Percentiles rank a stretch among this genome's conserved stretches.
Conservation (phyloP, 2,113 vertebrate genomes). For the Strigops habroptila region DNA sequence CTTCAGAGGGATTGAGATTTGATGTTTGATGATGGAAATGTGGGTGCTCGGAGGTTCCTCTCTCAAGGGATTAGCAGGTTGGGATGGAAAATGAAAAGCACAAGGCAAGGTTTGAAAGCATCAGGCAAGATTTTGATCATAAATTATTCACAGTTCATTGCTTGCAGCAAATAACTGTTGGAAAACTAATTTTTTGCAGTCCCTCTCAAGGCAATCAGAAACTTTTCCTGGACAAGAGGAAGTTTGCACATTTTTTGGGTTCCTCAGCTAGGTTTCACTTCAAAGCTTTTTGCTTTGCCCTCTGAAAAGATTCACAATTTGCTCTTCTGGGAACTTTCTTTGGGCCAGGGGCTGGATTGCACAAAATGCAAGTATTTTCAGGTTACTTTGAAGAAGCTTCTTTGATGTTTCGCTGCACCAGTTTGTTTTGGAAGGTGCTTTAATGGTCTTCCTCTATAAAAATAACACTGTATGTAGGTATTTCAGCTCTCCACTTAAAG, state of each 20-base stretch:
- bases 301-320: not conserved
- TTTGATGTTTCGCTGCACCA: constrained; percentile 38
- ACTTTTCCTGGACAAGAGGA: not conserved
- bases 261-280: not conserved
- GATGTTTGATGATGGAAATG: not conserved
- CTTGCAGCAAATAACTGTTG: not conserved
- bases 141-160: not conserved
- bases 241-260: not conserved
- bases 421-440: constrained; percentile 57
- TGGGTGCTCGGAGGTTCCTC: not conserved
- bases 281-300: constrained; percentile 20
- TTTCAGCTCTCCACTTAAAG: constrained; percentile 39
- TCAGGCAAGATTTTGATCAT: not conserved
- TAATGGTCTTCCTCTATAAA: constrained; percentile 36
- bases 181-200: not conserved
- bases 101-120: not conserved
- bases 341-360: not conserved
- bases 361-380: not conserved
- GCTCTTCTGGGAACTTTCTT: constrained; percentile 16
- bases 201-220: not conserved
- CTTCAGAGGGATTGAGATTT: not conserved
- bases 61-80: not conserved
- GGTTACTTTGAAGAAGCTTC: constrained; percentile 50
- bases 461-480: not conserved
- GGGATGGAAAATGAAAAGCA: not conserved